Evolutionary conservation across 2,113 vertebrate genomes (phyloP), one percentile per base, ranked within the genome.

Genomic region (Drymodes brunneopygia): DNA sequence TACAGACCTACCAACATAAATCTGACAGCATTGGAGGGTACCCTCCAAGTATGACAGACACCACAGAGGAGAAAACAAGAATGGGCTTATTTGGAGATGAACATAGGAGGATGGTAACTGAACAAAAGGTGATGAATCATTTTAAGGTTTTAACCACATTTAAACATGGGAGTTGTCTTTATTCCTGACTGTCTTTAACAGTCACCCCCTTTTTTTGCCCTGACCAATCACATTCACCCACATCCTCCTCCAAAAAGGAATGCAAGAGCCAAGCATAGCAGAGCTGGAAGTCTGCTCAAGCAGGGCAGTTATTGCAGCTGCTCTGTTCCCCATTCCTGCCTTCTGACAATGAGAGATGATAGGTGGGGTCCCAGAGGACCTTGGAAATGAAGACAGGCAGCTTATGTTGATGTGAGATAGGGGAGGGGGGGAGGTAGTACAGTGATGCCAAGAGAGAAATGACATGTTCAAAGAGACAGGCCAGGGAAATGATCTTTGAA

Each of bases 341-440:
- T 95, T 62, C 72, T 95, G 91, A 94, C 91, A 96, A 92, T 78
- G 88, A 86, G 67, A 94, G 56, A 90, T 88, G 85, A 93, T 90
- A 88, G 90, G 47, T 19, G 79, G 44, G 48, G 44, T 88, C 93
- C 44, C 88, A 67, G 35, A 75, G 27, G 87, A 67, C 61, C 75
- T 40, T 74, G 84, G 83, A 88, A 94, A 95, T 95, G 47, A 90
- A 95, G 90, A 96, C 35, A 93, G 92, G 74, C 93, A 93, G 93
- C 67, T 92, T 94, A 81, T 86, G 93, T 61, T 88, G 96, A 95
- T 94, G 72, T 1, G 24, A 89, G 81, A 78, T 66, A 82, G 67
- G 50, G 69, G 44, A 75, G 35, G 67, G 70, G 74, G 74, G 56
- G 28, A 85, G 25, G 40, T 8, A 60, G 64, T 3, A 7, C 56